Evolutionary conservation across 2,113 vertebrate species (phyloP).

Genomic region (Ploceus nigricollis): DNA sequence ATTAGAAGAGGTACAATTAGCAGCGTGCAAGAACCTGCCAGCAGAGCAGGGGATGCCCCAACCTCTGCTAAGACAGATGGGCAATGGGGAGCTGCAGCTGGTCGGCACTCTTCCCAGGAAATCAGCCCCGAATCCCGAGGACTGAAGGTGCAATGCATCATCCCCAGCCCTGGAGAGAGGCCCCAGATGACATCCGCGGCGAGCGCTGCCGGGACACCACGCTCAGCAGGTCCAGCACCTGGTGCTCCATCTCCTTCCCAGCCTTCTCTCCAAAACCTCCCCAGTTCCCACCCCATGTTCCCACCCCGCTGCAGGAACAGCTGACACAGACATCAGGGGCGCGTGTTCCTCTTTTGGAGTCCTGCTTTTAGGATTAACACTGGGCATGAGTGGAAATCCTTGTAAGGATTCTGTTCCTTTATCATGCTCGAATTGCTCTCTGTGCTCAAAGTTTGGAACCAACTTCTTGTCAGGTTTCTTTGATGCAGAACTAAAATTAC

Average conservation of each 20-base stretch:
- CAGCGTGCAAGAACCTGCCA: not conserved
- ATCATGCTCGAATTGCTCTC: not conserved
- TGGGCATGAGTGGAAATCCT: not conserved
- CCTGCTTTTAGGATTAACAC: not conserved
- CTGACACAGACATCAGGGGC: not conserved
- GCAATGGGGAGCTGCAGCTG: not conserved
- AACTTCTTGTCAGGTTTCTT: not conserved
- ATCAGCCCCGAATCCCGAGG: not conserved
- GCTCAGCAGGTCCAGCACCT: not conserved
- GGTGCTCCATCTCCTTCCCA: not conserved
- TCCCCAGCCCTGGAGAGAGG: not conserved
- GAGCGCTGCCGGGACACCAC: fast-evolving
- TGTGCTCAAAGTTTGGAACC: not conserved
- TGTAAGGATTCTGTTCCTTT: not conserved
- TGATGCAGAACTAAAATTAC: not conserved
- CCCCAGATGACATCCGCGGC: not conserved
- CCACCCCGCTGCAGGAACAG: not conserved
- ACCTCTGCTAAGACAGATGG: not conserved
- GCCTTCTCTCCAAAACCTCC: not conserved
- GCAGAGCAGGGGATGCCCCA: not conserved
- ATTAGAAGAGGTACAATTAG: not conserved
- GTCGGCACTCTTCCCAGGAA: not conserved
- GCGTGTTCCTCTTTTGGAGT: fast-evolving
- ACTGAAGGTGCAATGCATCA: not conserved
- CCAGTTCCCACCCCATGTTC: fast-evolving